A percentile compares a stretch with the other conserved stretches of the same genome.
phyloP scores from a whole-genome alignment of 2,113 vertebrate species.

The Elanoides forficatus region DNA sequence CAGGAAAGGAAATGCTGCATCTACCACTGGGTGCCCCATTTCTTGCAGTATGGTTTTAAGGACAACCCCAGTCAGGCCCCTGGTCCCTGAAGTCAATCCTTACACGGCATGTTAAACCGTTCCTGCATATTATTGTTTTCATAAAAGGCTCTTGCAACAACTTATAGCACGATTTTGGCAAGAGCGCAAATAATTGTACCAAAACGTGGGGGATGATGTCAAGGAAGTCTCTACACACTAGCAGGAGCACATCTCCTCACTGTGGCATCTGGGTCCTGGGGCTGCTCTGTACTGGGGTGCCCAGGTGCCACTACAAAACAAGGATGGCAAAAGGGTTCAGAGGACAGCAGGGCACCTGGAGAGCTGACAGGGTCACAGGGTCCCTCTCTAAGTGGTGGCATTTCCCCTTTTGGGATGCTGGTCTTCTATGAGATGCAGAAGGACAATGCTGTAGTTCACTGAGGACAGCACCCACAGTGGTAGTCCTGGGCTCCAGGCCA shows the following conservation, averaged over 20 bases:
- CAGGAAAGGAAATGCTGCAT: background rate
- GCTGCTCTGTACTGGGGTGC: background rate
- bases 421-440: background rate
- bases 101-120: background rate
- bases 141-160: background rate
- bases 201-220: background rate
- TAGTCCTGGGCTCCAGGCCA: background rate
- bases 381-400: background rate
- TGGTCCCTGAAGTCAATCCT: background rate
- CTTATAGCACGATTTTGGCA: background rate
- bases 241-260: background rate
- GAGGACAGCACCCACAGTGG: background rate
- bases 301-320: fast-evolving
- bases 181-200: background rate
- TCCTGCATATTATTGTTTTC: background rate
- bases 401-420: background rate
- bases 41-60: background rate
- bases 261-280: background rate
- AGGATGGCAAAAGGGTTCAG: background rate
- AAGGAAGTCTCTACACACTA: background rate
- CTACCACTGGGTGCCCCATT: background rate
- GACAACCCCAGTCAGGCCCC: background rate
- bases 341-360: background rate
- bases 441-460: background rate
- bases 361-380: background rate